These are phyloP conservation scores for Tethea ocularis DNA, from an alignment of 2,888 invertebrate genomes.

Conservation along the genomic window DNA sequence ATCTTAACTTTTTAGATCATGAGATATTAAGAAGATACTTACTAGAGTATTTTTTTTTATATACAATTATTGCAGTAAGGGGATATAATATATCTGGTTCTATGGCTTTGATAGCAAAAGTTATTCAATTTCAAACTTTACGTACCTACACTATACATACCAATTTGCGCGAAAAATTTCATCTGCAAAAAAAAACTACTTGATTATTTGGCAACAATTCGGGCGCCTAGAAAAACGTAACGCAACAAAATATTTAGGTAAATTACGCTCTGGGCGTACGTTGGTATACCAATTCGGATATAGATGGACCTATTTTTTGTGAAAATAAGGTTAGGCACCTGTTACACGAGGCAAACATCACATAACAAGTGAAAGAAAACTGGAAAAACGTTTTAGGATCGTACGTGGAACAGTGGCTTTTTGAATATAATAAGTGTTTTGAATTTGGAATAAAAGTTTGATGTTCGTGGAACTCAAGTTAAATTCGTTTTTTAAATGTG, in stretches of 20 bases:
- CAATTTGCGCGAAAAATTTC: background rate
- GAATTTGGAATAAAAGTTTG: background rate
- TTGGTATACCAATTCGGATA: slow-evolving; percentile 2
- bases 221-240: slow-evolving; percentile 21
- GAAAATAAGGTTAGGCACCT: slow-evolving; percentile 25
- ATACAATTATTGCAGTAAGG: too few relatives aligned
- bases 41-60: too few relatives aligned
- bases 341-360: slow-evolving; percentile 15
- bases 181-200: slow-evolving; percentile 2
- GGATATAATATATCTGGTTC: too few relatives aligned
- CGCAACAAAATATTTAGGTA: slow-evolving; percentile 48
- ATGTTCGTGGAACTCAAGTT: too few relatives aligned
- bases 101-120: too few relatives aligned
- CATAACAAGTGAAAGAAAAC: background rate
- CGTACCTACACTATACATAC: background rate
- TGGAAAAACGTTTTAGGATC: background rate
- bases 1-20: background rate
- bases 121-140: background rate
- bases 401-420: background rate
- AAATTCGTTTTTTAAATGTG: background rate
- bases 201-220: slow-evolving; percentile 39
- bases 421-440: background rate
- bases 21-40: background rate
- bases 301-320: slow-evolving; percentile 11
- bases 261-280: slow-evolving; percentile 30